Conservation (phyloP, 2,113 vertebrate genomes). For the Hiodon alosoides region DNA sequence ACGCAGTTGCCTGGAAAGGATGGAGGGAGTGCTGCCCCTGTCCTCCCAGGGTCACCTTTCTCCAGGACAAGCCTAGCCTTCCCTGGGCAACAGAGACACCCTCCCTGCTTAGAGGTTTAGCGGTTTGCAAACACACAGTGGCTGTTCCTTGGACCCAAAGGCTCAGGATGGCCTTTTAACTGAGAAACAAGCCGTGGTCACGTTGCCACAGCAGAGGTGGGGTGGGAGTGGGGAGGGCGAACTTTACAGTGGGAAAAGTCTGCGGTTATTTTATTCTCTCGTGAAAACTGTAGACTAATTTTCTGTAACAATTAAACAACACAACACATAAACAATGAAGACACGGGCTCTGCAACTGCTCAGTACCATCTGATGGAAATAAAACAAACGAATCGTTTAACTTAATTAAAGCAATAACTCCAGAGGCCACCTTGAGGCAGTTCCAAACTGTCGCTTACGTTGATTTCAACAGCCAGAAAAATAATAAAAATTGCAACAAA, state of each 20-base stretch:
- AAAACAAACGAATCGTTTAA: slow-evolving; percentile 15
- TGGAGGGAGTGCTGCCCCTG: slow-evolving; percentile 17
- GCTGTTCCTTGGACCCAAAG: slow-evolving; percentile 44
- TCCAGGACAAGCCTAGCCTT: slow-evolving; percentile 32
- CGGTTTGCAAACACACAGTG: slow-evolving; percentile 53
- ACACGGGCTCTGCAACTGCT: background rate
- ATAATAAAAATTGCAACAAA: background rate
- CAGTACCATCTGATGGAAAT: slow-evolving; percentile 19
- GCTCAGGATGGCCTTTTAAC: slow-evolving; percentile 49
- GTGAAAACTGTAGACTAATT: slow-evolving; percentile 12
- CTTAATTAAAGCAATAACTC: slow-evolving; percentile 30
- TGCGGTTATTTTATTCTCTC: background rate
- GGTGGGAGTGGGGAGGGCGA: slow-evolving; percentile 16
- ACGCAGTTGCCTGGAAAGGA: background rate
- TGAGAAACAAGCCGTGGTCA: slow-evolving; percentile 31
- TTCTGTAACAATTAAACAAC: slow-evolving; percentile 24
- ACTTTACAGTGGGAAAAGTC: slow-evolving; percentile 22
- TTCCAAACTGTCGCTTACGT: background rate
- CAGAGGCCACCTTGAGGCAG: slow-evolving; percentile 25
- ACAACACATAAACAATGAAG: slow-evolving; percentile 23
- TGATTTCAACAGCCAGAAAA: background rate
- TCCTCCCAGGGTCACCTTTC: slow-evolving; percentile 35
- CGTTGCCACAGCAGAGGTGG: slow-evolving; percentile 32
- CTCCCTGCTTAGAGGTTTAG: slow-evolving; percentile 28
- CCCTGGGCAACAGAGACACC: slow-evolving; percentile 24